A percentile compares a stretch with the other conserved stretches of the same genome.
These are phyloP conservation scores for Eumeta japonica DNA, from an alignment of 1,140 invertebrate species.

Conservation along the genomic window DNA sequence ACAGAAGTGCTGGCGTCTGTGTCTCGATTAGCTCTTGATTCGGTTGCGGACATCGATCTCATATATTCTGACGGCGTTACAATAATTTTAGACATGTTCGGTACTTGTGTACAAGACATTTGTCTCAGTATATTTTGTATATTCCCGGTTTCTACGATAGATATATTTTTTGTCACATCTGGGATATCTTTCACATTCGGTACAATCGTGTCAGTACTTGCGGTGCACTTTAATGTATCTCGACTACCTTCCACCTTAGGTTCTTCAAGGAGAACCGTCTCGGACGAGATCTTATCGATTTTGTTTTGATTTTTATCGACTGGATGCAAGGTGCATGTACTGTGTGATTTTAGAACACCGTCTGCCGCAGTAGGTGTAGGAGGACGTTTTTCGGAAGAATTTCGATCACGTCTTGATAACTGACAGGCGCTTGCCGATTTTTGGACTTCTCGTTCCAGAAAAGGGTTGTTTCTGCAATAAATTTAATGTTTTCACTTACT, in stretches of 20 bases:
- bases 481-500: background rate
- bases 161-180: conserved; percentile 7
- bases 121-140: conserved; percentile 29
- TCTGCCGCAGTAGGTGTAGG: conserved; percentile 19
- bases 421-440: conserved; percentile 62
- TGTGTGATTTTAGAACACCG: conserved; percentile 43
- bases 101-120: conserved; percentile 29
- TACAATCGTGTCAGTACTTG: conserved; percentile 39
- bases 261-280: background rate
- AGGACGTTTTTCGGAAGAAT: conserved; percentile 32
- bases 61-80: conserved; percentile 28
- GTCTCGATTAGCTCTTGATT: conserved; percentile 14
- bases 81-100: conserved; percentile 26
- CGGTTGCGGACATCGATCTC: conserved; percentile 34
- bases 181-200: conserved; percentile 20
- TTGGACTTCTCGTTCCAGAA: conserved; percentile 54
- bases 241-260: conserved; percentile 25
- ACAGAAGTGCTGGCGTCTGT: conserved; percentile 14
- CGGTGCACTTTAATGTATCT: conserved; percentile 26
- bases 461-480: conserved; percentile 54
- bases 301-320: conserved; percentile 5
- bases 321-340: conserved; percentile 40
- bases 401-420: conserved; percentile 35
- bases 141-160: background rate
- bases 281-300: background rate